These are phyloP conservation scores for Notiomystis cincta DNA, from an alignment of 2,113 vertebrate genomes.

Conservation along the genomic window DNA sequence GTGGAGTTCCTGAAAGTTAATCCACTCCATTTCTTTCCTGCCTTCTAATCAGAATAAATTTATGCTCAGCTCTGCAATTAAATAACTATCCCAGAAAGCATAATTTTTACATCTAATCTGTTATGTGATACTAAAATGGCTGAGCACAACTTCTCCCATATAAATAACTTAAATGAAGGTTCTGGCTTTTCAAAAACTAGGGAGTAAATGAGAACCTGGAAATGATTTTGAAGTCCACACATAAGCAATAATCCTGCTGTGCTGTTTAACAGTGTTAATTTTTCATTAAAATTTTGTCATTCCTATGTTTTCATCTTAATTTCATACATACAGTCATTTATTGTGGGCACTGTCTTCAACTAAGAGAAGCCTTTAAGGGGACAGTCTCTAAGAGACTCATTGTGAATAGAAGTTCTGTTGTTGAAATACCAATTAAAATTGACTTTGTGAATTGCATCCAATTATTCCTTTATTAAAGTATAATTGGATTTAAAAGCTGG, in stretches of 20 bases:
- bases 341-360: not conserved
- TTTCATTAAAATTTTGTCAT: not conserved
- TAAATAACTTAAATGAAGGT: not conserved
- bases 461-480: not conserved
- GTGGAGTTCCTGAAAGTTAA: not conserved
- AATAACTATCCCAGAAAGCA: not conserved
- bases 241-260: not conserved
- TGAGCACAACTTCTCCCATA: not conserved
- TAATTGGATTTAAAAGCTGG: not conserved
- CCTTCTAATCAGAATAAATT: not conserved
- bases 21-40: not conserved
- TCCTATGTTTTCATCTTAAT: not conserved
- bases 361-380: not conserved
- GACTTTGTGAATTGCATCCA: not conserved
- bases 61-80: not conserved
- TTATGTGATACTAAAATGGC: not conserved
- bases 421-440: not conserved
- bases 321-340: not conserved
- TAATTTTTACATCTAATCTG: not conserved
- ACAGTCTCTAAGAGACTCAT: not conserved
- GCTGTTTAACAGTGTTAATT: not conserved
- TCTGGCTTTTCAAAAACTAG: not conserved
- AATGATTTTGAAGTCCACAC: not conserved
- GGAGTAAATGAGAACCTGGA: not conserved
- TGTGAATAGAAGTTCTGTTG: not conserved